Evolutionary conservation across 2,888 invertebrate genomes (phyloP).

Genomic region (Ormyrus rosae): DNA sequence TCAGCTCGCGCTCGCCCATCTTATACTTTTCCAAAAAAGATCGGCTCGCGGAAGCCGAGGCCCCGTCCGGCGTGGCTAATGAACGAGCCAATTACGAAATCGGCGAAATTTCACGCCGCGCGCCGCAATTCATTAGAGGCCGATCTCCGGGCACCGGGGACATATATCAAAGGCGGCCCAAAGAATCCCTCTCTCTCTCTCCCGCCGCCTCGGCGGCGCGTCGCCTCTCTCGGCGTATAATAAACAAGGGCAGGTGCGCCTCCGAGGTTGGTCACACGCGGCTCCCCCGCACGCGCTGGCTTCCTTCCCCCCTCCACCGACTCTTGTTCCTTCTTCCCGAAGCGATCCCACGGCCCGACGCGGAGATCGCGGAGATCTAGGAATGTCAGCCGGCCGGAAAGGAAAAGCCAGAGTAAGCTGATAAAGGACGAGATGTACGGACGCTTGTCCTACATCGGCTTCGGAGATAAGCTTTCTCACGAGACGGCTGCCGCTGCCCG

Average conservation of each 20-base stretch:
- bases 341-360: too few species aligned
- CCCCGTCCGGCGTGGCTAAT: slow-evolving; percentile 50
- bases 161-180: slow-evolving; percentile 44
- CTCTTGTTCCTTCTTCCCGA: slow-evolving; percentile 24
- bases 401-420: slow-evolving; percentile 5
- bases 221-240: slow-evolving; percentile 13
- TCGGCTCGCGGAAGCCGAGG: too few species aligned
- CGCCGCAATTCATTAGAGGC: slow-evolving; percentile 68
- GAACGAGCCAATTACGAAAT: slow-evolving; percentile 71
- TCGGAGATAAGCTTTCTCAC: slow-evolving; percentile 24
- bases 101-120: slow-evolving; percentile 69
- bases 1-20: too few species aligned
- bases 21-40: too few species aligned
- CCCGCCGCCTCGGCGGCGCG: neutral
- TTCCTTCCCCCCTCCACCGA: neutral
- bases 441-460: slow-evolving; percentile 27
- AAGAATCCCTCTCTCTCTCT: slow-evolving; percentile 9
- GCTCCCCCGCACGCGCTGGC: neutral
- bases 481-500: slow-evolving; percentile 5
- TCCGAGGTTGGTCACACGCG: neutral
- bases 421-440: slow-evolving; percentile 46
- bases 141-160: slow-evolving; percentile 54
- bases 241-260: slow-evolving; percentile 63
- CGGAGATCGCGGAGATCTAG: too few species aligned
- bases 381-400: slow-evolving; percentile 15